A percentile compares a stretch with the other conserved stretches of the same genome.
Conservation (phyloP, 2,888 invertebrate genomes). For the Stratiomys singularior region DNA sequence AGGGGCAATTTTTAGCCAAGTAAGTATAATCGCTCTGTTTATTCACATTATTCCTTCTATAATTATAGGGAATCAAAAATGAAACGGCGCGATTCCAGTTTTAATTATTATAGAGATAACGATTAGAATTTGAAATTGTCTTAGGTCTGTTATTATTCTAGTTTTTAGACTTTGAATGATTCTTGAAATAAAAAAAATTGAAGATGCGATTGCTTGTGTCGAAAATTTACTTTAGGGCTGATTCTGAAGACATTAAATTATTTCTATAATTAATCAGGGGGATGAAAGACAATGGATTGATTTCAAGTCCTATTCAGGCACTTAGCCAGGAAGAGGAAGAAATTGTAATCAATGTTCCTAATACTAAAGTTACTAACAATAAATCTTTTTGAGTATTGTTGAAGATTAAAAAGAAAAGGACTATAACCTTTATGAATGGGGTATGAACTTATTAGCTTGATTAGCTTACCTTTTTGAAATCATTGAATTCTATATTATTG, state of each 20-base stretch:
- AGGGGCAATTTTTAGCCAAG: slow-evolving; percentile 75
- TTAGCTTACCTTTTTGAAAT: too few relatives aligned
- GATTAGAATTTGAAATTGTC: background rate
- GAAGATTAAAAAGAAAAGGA: slow-evolving; percentile 69
- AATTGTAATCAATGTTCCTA: slow-evolving; percentile 42
- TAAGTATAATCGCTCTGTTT: slow-evolving; percentile 69
- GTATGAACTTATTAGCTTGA: too few relatives aligned
- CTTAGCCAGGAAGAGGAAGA: too few relatives aligned
- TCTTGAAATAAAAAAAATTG: slow-evolving; percentile 67
- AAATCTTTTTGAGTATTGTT: slow-evolving; percentile 64
- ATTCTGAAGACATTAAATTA: slow-evolving; percentile 68
- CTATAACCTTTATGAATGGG: slow-evolving; percentile 65
- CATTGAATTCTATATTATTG: too few relatives aligned
- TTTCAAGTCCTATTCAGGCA: slow-evolving; percentile 73
- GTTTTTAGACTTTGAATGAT: slow-evolving; percentile 59
- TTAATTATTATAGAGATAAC: slow-evolving; percentile 56
- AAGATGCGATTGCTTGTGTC: slow-evolving; percentile 70
- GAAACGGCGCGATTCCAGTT: slow-evolving; percentile 16
- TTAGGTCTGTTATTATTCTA: too few relatives aligned
- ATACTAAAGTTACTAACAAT: slow-evolving; percentile 59
- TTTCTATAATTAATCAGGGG: slow-evolving; percentile 68
- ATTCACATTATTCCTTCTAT: slow-evolving; percentile 70
- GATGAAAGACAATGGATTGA: slow-evolving; percentile 72
- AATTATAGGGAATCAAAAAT: slow-evolving; percentile 18
- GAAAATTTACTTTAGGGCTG: slow-evolving; percentile 73